phyloP scores from a whole-genome alignment of 2,797 vertebrate species.

The Phyllotis vaccarum region DNA sequence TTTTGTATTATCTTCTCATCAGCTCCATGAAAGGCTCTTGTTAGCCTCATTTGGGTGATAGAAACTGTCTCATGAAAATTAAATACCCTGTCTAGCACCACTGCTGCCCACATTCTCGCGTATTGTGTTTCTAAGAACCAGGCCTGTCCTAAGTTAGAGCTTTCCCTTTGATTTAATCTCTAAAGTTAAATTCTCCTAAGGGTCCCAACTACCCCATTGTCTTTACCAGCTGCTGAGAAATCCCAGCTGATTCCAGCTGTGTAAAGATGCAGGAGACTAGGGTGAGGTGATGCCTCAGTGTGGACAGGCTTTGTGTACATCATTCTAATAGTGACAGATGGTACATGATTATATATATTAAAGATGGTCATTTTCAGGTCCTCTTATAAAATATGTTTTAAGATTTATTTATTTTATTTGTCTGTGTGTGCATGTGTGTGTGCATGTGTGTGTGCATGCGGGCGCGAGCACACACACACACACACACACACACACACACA shows the following conservation, averaged over 20 bases:
- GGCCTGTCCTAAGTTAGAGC: neutral
- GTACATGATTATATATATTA: neutral
- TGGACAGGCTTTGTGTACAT: neutral
- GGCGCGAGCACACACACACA: too few relatives aligned
- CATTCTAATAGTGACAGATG: neutral
- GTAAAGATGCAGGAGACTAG: neutral
- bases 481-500: too few relatives aligned
- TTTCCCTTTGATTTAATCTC: neutral
- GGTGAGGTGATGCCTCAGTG: too few relatives aligned
- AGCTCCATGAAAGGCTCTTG: neutral
- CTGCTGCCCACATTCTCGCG: neutral
- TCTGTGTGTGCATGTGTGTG: neutral
- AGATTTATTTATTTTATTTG: neutral
- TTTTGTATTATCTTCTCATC: neutral
- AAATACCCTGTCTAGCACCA: neutral
- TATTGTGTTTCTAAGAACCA: neutral
- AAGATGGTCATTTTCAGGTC: neutral
- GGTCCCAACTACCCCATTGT: rapidly evolving
- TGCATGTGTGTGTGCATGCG: neutral
- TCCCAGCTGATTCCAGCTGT: neutral
- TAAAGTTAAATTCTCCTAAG: too few relatives aligned
- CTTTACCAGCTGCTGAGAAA: neutral
- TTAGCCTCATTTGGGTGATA: neutral
- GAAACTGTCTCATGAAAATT: neutral
- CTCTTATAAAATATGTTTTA: neutral